Conservation (phyloP, 1,140 invertebrate genomes). For the Nasonia giraulti region DNA sequence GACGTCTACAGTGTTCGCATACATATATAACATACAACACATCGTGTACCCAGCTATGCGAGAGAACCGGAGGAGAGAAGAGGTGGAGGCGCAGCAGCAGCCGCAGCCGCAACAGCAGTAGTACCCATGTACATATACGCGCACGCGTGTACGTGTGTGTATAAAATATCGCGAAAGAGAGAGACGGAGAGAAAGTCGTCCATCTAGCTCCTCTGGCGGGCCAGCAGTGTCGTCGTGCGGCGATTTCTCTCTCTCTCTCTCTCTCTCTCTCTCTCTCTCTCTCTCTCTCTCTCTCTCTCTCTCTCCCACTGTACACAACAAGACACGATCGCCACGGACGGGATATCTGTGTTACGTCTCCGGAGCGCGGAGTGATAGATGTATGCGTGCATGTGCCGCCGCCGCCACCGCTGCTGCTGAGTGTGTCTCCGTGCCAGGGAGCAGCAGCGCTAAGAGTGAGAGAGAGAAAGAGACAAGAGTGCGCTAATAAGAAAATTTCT, state of each 20-base stretch:
- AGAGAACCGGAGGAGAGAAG: not conserved
- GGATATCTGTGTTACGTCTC: conserved; percentile 3
- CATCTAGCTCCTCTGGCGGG: not conserved
- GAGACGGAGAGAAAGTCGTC: conserved; percentile 2
- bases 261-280: not conserved
- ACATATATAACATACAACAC: not conserved
- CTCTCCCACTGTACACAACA: not conserved
- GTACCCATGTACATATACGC: not conserved
- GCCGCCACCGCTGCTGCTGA: not conserved
- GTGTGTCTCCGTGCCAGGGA: not conserved
- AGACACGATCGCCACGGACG: not conserved
- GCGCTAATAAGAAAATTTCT: conserved; percentile 41
- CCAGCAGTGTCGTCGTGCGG: not conserved
- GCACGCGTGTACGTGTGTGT: not conserved
- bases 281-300: not conserved
- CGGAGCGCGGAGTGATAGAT: not conserved
- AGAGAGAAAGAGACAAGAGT: not conserved
- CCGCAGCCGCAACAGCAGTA: too few relatives aligned
- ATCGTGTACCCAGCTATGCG: not conserved
- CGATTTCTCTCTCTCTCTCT: not conserved
- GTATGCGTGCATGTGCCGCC: not conserved
- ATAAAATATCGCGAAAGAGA: not conserved
- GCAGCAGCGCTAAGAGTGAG: not conserved
- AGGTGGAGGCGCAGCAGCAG: not conserved
- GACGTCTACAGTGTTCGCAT: not conserved